Percentiles rank a stretch among this genome's conserved stretches.
These are phyloP conservation scores for Acrossocheilus wenchowensis DNA, from an alignment of 2,797 vertebrate genomes.

Conservation along the genomic window DNA sequence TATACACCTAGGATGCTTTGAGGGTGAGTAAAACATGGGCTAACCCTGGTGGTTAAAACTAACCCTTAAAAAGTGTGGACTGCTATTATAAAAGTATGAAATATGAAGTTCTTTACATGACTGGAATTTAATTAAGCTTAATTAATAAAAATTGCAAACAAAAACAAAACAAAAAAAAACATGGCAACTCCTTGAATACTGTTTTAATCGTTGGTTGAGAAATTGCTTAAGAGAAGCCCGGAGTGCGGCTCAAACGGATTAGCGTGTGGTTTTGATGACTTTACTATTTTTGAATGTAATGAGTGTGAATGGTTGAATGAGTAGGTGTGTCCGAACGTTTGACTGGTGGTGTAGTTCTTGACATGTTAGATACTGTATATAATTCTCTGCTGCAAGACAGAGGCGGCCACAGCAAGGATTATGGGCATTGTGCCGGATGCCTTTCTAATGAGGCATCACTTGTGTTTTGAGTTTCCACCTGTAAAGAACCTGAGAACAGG, in stretches of 20 bases:
- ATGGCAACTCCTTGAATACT: background rate
- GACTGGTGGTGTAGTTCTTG: background rate
- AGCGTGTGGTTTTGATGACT: background rate
- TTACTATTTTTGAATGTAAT: background rate
- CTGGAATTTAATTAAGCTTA: background rate
- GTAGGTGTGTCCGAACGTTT: conserved; percentile 4
- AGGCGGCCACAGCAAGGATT: background rate
- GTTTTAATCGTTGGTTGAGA: background rate
- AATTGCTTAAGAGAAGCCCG: background rate
- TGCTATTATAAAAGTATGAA: background rate
- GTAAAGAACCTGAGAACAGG: conserved; percentile 51
- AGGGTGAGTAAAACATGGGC: no score
- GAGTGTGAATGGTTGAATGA: background rate
- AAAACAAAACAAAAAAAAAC: no score
- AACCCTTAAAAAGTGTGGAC: background rate
- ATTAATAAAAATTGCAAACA: background rate
- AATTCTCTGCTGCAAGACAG: background rate
- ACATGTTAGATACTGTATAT: conserved; percentile 8
- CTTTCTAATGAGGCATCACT: conserved; percentile 57
- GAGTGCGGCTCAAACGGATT: background rate
- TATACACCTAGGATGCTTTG: no score
- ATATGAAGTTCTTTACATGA: background rate
- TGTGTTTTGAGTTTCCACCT: conserved; percentile 49
- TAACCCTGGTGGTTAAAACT: no score
- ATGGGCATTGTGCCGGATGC: conserved; percentile 24